Evolutionary conservation across 92 coral and sea anemone species (phyloP).

Genomic region (Muricea muricata): DNA sequence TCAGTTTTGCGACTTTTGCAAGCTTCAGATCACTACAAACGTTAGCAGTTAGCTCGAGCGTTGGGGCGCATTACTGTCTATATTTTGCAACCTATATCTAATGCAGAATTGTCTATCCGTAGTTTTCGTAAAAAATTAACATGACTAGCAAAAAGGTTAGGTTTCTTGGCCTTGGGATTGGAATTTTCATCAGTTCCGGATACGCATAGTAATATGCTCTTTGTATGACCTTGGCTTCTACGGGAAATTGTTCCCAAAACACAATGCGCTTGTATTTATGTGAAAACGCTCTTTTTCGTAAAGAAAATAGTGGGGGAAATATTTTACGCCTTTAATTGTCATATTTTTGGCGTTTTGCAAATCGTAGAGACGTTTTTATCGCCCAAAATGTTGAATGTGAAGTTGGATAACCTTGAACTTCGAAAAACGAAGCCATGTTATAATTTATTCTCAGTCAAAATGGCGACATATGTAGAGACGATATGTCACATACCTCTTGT

Average conservation of each 20-base stretch:
- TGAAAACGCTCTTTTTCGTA: too few relatives aligned
- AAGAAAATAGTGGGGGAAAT: too few relatives aligned
- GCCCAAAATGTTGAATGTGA: not conserved
- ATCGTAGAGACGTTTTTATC: not conserved
- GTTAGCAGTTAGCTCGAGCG: too few relatives aligned
- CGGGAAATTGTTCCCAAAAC: too few relatives aligned
- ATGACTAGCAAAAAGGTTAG: not conserved
- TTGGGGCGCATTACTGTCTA: not conserved
- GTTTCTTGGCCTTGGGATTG: not conserved
- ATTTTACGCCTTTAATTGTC: too few relatives aligned
- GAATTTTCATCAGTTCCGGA: not conserved
- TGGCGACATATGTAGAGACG: conserved; percentile 24
- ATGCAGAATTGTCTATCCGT: not conserved
- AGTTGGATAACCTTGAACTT: conserved; percentile 12
- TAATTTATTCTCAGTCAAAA: conserved; percentile 2
- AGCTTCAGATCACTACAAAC: not conserved
- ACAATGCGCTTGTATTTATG: too few relatives aligned
- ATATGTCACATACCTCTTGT: not conserved
- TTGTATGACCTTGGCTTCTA: conserved; percentile 5
- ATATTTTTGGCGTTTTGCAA: not conserved
- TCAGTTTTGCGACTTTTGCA: not conserved
- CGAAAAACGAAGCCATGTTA: not conserved
- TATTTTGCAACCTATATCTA: not conserved
- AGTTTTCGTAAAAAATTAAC: not conserved
- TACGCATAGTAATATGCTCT: not conserved